Conservation (phyloP, 37 sponge, comb jelly and placozoan species). For the Axinella damicornis region DNA sequence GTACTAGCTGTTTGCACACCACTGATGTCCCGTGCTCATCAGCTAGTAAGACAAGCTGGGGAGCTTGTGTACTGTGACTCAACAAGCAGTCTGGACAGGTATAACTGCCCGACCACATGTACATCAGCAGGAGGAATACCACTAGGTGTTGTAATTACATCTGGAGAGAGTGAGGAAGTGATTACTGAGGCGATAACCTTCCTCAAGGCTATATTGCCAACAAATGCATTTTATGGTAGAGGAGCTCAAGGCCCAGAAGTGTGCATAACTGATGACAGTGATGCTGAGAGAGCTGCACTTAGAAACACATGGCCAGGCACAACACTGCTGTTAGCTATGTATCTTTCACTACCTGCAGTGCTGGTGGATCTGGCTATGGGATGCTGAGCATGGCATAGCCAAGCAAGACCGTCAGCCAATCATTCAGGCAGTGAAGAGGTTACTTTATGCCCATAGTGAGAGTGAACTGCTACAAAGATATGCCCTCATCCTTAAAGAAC, state of each 20-base stretch:
- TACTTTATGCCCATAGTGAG: background rate
- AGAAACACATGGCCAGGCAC: no score
- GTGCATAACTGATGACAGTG: no score
- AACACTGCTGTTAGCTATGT: conserved; percentile 17
- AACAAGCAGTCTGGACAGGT: no score
- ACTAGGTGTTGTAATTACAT: conserved; percentile 21
- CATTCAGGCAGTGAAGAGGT: background rate
- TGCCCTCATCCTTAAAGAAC: background rate
- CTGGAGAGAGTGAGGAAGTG: conserved; percentile 9
- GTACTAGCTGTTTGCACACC: no score
- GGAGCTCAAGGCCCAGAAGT: no score
- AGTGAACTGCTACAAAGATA: background rate
- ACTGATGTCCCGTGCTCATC: no score
- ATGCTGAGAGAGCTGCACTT: no score
- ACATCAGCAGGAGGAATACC: conserved; percentile 15
- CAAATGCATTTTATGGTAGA: no score
- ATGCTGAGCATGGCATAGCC: background rate
- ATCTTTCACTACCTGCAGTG: no score
- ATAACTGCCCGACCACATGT: background rate
- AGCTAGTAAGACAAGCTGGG: no score
- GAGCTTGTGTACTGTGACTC: no score
- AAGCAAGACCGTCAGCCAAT: conserved; percentile 8
- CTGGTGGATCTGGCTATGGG: conserved; percentile 42
- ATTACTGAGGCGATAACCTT: conserved; percentile 18
- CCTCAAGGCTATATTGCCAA: conserved; percentile 7